Evolutionary conservation across 1,140 invertebrate genomes (phyloP), one percentile per base, ranked within the genome.

Genomic region (Apis dorsata): DNA sequence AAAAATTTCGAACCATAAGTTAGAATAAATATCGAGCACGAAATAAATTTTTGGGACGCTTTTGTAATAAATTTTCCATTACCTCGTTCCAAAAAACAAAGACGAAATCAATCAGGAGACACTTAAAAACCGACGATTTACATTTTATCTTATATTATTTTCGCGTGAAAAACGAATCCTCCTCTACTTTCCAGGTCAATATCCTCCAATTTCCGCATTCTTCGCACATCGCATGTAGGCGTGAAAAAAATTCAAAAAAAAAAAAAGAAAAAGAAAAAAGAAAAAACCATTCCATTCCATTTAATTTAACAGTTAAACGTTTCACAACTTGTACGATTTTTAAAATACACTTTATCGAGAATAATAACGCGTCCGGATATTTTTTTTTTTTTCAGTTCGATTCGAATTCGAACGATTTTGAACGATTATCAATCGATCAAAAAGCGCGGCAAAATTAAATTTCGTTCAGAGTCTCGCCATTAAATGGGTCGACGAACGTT

Each of bases 391-490:
- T 13, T 13, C 13, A n/a, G 69, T 51, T 53, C n/a, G 49, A 71
- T 53, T 51, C n/a, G 21, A 70, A 24, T 24, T 53, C 21, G 53
- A 70, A n/a, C n/a, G 13, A 13, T 13, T 44, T 13, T 53, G 44
- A 24, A 24, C 0, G 24, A 71, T 24, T 69, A 28, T 71, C 69
- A 49, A 71, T 51, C 15, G 69, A 24, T 53, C 21, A n/a, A 53
- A 70, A 70, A 70, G 49, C 49, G 69, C 69, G n/a, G 49, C n/a
- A 71, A 49, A 71, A 71, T 71, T n/a, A n/a, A 71, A 71, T 71
- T 71, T 71, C 69, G 17, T 49, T 44, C n/a, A n/a, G 7, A 51
- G 69, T 7, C 69, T 51, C 69, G 69, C 51, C 69, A 53, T 49
- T n/a, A 70, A 70, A 44, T 70, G 53, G 44, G 49, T 70, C 49